phyloP scores from a whole-genome alignment of 2,113 vertebrate species.

The Dunckerocampus dactyliophorus region DNA sequence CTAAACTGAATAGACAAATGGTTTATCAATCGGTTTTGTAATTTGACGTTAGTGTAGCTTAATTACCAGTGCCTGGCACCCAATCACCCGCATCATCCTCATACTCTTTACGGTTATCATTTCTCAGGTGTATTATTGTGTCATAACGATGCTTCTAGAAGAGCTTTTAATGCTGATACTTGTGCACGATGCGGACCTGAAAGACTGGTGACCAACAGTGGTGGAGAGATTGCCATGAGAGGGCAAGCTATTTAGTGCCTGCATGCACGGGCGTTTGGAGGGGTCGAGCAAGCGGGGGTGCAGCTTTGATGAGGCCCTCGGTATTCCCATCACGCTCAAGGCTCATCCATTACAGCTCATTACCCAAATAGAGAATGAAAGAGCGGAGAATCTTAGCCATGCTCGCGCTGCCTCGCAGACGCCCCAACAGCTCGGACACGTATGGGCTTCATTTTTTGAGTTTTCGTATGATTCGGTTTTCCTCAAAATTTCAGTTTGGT shows the following conservation, averaged over 20 bases:
- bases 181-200: constrained; percentile 7
- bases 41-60: no score
- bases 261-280: constrained; percentile 37
- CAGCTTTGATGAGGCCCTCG: constrained; percentile 55
- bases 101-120: no score
- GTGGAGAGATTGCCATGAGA: constrained; percentile 30
- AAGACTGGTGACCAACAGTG: constrained; percentile 4
- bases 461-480: no score
- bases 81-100: no score
- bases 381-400: constrained; percentile 13
- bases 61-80: no score
- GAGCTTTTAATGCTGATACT: constrained; percentile 1
- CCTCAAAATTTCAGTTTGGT: no score
- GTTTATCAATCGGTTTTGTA: no score
- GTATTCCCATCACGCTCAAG: constrained; percentile 61
- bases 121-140: background rate
- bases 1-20: no score
- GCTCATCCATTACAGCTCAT: constrained; percentile 68
- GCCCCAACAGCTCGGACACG: no score
- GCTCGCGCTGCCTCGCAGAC: no score
- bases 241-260: constrained; percentile 47
- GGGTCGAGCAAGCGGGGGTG: constrained; percentile 29
- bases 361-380: constrained; percentile 49
- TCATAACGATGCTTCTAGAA: background rate
- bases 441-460: no score